Conservation (phyloP, 2,888 invertebrate species). For the Drepana falcataria region DNA sequence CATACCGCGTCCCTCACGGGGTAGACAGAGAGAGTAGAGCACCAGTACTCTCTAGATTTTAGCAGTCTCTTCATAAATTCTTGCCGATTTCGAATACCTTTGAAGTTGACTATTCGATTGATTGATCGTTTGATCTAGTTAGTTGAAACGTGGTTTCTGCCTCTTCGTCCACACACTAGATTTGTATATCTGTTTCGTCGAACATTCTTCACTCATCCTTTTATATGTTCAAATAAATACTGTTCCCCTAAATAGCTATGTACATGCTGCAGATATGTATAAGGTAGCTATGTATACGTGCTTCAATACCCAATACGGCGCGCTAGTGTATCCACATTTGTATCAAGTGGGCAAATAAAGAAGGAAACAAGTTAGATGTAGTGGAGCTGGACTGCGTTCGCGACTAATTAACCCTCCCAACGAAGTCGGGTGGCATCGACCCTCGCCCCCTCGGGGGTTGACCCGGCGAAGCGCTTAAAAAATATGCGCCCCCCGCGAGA, state of each 20-base stretch:
- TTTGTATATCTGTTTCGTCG: too few species aligned
- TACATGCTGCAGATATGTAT: background rate
- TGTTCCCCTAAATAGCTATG: background rate
- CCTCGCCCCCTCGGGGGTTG: conserved; percentile 22
- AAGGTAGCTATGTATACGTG: background rate
- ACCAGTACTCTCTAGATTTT: too few species aligned
- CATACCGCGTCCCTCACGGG: too few species aligned
- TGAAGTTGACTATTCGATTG: too few species aligned
- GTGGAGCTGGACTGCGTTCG: conserved; percentile 71
- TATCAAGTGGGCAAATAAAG: conserved; percentile 76
- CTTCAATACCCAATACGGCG: conserved; percentile 11
- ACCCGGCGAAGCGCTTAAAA: conserved; percentile 44
- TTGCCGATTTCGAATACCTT: too few species aligned
- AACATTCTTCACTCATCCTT: too few species aligned
- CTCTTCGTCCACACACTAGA: too few species aligned
- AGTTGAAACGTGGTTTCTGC: too few species aligned
- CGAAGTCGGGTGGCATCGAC: conserved; percentile 28
- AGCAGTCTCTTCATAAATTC: too few species aligned
- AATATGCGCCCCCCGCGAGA: conserved; percentile 63
- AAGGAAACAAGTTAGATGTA: conserved; percentile 76
- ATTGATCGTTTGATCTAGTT: too few species aligned
- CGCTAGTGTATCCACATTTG: conserved; percentile 57
- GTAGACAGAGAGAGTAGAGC: too few species aligned
- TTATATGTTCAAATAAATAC: too few species aligned
- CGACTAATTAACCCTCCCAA: conserved; percentile 74